phyloP scores from a whole-genome alignment of 53 echinoderm and acorn worm species.

The Mesocentrotus franciscanus region DNA sequence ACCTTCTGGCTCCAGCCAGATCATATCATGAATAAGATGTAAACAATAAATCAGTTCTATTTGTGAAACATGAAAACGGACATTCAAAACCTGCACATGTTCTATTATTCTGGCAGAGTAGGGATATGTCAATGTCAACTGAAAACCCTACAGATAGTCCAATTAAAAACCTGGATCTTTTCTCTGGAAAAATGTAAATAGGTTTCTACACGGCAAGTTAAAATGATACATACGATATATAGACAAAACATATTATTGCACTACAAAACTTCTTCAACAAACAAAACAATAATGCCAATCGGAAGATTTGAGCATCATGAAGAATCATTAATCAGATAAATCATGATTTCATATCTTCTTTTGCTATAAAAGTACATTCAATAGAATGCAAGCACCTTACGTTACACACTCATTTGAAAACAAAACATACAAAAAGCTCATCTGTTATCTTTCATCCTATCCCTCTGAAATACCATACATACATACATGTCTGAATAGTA shows the following conservation, averaged over 20 bases:
- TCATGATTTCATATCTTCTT: neutral
- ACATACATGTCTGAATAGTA: conserved; percentile 37
- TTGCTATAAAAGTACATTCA: conserved; percentile 2
- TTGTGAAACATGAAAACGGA: neutral
- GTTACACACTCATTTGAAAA: neutral
- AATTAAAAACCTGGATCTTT: neutral
- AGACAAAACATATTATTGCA: conserved; percentile 46
- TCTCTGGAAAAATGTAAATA: neutral
- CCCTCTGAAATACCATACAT: conserved; percentile 18
- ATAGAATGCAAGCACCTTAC: conserved; percentile 27
- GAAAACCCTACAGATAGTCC: neutral
- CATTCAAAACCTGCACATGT: neutral
- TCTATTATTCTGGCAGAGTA: neutral
- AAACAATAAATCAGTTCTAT: neutral
- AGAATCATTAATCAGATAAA: neutral
- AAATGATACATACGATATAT: neutral
- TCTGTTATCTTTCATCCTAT: too few species aligned
- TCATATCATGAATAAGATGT: neutral
- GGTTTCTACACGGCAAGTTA: conserved; percentile 50
- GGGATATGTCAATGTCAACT: neutral
- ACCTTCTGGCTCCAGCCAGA: neutral
- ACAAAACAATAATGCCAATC: neutral
- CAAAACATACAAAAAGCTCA: neutral
- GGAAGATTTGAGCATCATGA: neutral
- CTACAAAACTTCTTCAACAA: conserved; percentile 36